These are phyloP conservation scores for Cervus canadensis DNA, from an alignment of 2,113 vertebrate genomes.

Conservation along the genomic window DNA sequence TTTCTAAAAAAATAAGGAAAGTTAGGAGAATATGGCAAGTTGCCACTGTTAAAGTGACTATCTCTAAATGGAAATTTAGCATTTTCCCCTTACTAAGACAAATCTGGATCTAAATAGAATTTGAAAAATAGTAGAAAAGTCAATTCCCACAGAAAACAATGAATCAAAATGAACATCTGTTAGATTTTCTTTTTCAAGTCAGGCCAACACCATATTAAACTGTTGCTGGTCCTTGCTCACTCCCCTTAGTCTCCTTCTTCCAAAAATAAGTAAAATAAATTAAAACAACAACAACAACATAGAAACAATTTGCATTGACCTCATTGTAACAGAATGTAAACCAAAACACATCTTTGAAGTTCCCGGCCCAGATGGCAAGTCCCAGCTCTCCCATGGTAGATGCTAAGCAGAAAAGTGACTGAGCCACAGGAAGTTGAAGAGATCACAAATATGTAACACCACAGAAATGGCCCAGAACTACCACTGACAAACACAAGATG, in stretches of 20 bases:
- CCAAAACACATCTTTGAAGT: constrained; percentile 83
- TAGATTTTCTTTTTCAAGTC: neutral
- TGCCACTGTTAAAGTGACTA: neutral
- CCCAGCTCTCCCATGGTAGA: constrained; percentile 85
- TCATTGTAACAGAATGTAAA: constrained; percentile 82
- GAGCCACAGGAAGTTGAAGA: constrained; percentile 84
- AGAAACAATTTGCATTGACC: constrained; percentile 77
- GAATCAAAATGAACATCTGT: constrained; percentile 66
- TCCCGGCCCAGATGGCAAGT: constrained; percentile 83
- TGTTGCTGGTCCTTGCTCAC: neutral
- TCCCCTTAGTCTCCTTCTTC: neutral
- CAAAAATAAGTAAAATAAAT: constrained; percentile 66
- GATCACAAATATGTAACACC: constrained; percentile 82
- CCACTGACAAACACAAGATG: constrained; percentile 55
- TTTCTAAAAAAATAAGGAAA: constrained; percentile 3
- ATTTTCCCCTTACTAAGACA: neutral
- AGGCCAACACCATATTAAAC: constrained; percentile 43
- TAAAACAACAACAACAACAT: constrained; percentile 26
- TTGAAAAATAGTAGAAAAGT: constrained; percentile 43
- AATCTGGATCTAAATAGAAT: constrained; percentile 27
- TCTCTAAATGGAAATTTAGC: constrained; percentile 25
- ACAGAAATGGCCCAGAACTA: constrained; percentile 71
- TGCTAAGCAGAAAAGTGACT: constrained; percentile 77
- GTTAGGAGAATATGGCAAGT: neutral
- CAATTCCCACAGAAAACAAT: constrained; percentile 41